A percentile compares a stretch with the other conserved stretches of the same genome.
Evolutionary conservation across 30 jellyfish, hydroid and myxozoan genomes (phyloP).

Genomic region (Catostylus mosaicus): DNA sequence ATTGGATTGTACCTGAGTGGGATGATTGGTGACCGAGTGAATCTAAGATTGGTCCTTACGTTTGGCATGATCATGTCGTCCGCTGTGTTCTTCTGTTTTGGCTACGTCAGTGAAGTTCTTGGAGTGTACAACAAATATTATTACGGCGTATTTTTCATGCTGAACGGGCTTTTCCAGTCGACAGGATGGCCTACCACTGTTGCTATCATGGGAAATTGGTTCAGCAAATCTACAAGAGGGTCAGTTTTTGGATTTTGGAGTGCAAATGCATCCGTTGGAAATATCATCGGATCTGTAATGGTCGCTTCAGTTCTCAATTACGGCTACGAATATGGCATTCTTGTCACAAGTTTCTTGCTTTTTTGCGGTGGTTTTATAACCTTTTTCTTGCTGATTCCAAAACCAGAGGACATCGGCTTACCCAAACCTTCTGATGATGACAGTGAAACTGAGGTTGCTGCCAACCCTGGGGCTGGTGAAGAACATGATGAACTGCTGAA

Average conservation of each 20-base stretch:
- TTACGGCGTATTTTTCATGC: constrained; percentile 71
- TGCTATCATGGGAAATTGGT: constrained; percentile 97
- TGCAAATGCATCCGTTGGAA: constrained; percentile 94
- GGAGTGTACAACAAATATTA: constrained; percentile 64
- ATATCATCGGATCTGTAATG: constrained; percentile 88
- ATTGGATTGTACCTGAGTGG: constrained; percentile 94
- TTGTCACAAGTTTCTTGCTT: constrained; percentile 65
- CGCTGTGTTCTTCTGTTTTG: constrained; percentile 78
- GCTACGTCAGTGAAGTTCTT: constrained; percentile 69
- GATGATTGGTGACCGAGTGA: constrained; percentile 87
- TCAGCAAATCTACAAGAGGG: constrained; percentile 90
- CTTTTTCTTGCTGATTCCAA: constrained; percentile 71
- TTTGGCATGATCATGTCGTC: constrained; percentile 95
- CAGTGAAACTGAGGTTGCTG: background rate
- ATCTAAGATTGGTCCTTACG: constrained; percentile 79
- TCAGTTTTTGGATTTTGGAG: constrained; percentile 96
- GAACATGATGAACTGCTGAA: constrained; percentile 15
- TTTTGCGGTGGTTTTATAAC: constrained; percentile 90
- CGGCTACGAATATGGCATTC: constrained; percentile 91
- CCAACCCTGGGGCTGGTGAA: background rate
- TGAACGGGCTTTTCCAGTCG: constrained; percentile 91
- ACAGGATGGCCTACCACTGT: constrained; percentile 99
- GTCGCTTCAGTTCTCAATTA: constrained; percentile 78
- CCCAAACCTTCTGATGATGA: constrained; percentile 40
- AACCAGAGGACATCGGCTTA: constrained; percentile 83